Percentiles rank a stretch among this genome's conserved stretches.
These are phyloP conservation scores for Strongylocentrotus purpuratus DNA, from an alignment of 35 echinoderm and acorn worm species.

Conservation along the genomic window DNA sequence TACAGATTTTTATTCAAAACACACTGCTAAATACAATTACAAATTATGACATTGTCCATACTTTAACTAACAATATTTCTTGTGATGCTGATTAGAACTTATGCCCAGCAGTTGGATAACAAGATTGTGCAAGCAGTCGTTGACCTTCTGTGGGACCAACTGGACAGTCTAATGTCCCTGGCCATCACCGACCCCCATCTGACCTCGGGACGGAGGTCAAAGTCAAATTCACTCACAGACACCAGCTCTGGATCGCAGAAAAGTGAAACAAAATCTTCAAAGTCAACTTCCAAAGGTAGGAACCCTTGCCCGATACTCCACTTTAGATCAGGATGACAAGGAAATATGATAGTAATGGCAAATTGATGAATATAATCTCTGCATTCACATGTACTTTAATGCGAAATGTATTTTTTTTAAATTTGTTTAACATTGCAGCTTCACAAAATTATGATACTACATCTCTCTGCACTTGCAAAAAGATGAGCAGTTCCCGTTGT, in stretches of 20 bases:
- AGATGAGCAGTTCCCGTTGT: too few species aligned
- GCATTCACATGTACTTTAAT: too few species aligned
- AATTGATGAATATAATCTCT: too few species aligned
- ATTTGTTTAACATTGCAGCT: too few species aligned
- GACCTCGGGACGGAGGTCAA: constrained; percentile 22
- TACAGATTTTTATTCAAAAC: too few species aligned
- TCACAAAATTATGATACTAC: too few species aligned
- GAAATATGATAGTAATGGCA: too few species aligned
- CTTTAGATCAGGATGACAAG: too few species aligned
- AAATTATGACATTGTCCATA: not conserved
- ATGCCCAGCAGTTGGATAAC: constrained; percentile 71
- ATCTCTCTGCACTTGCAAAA: too few species aligned
- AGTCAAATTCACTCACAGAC: not conserved
- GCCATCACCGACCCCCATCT: constrained; percentile 46
- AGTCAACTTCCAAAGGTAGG: constrained; percentile 20
- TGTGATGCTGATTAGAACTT: constrained; percentile 53
- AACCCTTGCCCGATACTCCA: too few species aligned
- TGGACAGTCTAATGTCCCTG: constrained; percentile 65
- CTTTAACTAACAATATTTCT: not conserved
- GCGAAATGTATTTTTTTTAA: too few species aligned
- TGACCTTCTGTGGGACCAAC: constrained; percentile 77
- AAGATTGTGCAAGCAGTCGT: constrained; percentile 80
- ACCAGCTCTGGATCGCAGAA: not conserved
- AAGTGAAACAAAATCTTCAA: not conserved
- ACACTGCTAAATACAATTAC: too few species aligned